Evolutionary conservation across 2,797 vertebrate genomes (phyloP), one percentile per base, ranked within the genome.

Genomic region (Halcyon leucocephala): DNA sequence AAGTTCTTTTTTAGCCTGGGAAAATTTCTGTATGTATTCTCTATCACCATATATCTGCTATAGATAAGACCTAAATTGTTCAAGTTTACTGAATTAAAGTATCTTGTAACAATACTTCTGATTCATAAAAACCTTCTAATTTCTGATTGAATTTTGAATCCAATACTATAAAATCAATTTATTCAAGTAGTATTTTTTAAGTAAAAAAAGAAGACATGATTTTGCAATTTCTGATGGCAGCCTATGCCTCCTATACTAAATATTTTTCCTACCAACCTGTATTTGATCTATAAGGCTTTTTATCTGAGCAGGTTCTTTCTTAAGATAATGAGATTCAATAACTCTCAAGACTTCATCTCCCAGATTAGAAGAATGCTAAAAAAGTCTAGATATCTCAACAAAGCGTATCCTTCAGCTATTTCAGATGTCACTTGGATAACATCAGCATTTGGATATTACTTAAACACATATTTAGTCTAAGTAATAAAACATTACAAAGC

Each of bases 221-320:
- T 72, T 64, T 93, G 20, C 8, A 87, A 6, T 62, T 72, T 65
- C 70, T 82, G 18, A 61, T 82, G 20, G 8, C 73, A 72, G 41
- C n/a, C 61, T n/a, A 87, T 96, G 93, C 84, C 8, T 86, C 71
- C 28, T 74, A 20, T 12, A 20, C 16, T 87, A 41, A 76, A 81
- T 66, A 51, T 78, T 90, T 94, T 91, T 78, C 31, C 44, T 91
- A 21, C n/a, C 78, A 95, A 91, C 2, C 33, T 61, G 10, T 64
- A 29, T 1, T 0, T 80, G 54, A 77, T 86, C 66, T 77, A n/a
- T 80, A 60, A 15, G 28, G 65, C 35, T 72, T 95, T 86, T 94
- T 89, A 71, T 41, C 31, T 78, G 29, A 93, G 81, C 12, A 74
- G 35, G 24, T 86, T 77, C 18, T 91, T 95, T 96, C 48, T 93